Conservation (phyloP, 2,888 invertebrate species). For the Parnassius glacialis region DNA sequence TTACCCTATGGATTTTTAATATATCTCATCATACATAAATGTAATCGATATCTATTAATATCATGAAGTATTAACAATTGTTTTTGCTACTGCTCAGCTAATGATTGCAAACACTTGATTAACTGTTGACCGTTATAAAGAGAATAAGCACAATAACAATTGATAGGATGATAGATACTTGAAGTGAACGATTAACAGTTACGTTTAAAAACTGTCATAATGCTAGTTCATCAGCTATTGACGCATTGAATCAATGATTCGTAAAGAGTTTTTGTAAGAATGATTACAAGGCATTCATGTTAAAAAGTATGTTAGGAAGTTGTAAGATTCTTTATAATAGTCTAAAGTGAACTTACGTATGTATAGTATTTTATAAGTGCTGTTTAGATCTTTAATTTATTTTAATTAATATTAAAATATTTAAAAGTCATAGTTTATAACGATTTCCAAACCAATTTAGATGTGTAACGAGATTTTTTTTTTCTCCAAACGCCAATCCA, state of each 20-base stretch:
- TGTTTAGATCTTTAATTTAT: no score
- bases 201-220: conserved; percentile 3
- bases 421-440: no score
- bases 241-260: conserved; percentile 1
- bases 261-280: neutral
- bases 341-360: no score
- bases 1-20: conserved; percentile 1
- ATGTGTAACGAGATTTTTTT: no score
- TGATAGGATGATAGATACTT: conserved; percentile 30
- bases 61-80: conserved; percentile 31
- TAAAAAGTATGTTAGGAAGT: no score
- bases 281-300: no score
- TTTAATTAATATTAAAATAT: no score
- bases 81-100: conserved; percentile 27
- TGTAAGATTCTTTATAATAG: no score
- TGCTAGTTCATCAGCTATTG: neutral
- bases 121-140: conserved; percentile 26
- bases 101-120: conserved; percentile 24
- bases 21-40: conserved; percentile 3
- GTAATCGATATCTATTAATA: conserved; percentile 17
- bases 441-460: no score
- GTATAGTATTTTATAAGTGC: no score
- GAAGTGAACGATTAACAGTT: conserved; percentile 27
- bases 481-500: no score
- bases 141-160: conserved; percentile 22